Base-by-base conservation (phyloP, 30 jellyfish, hydroid and myxozoan genomes). In the Turritopsis rubra region DNA sequence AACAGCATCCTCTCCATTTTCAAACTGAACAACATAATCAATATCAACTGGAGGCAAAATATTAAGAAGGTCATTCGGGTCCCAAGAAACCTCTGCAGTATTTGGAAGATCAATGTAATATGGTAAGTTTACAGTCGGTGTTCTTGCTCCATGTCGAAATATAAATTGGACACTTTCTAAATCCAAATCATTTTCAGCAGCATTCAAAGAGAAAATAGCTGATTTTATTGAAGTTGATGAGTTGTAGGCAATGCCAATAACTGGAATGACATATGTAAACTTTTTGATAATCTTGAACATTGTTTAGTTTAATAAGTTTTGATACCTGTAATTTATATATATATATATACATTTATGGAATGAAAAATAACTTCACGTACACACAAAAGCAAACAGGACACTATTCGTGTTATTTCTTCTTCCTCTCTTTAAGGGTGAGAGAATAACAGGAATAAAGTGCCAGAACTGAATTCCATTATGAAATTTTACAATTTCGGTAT, bases 121-220 rank as follows among this genome's bases (percentile, higher is more conserved):
- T 13, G 41, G 18, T 29, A 60, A 29, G 71, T 77, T 60, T 29
- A 21, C 25, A 18, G 72, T 30, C 21, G 96, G 96, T 66, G 96
- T 89, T 74, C 96, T 79, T 53, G 96, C 96, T 18, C 96, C 96
- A 80, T 89, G 96, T 23, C 96, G 81, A 41, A 81, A 66, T 13
- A 89, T 22, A 28, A 84, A 68, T 71, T 84, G 89, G 8, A 89
- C 90, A 52, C 30, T 23, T 68, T 68, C 31, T 68, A 68, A 68
- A 27, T 1, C 28, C 16, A 68, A 9, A 8, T 68, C 77, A 68
- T 68, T 68, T 68, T 68, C 77, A 68, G 77, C 77, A n/a, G 77
- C 77, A 41, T 41, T 41, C 60, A 41, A 41, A 41, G 60, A 5
- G 13, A 41, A 3, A 3, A 41, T 13, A 41, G 13, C 13, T 41